A percentile compares a stretch with the other conserved stretches of the same genome.
phyloP scores from a whole-genome alignment of 2,888 invertebrate species.

The Ceraclea dissimilis region DNA sequence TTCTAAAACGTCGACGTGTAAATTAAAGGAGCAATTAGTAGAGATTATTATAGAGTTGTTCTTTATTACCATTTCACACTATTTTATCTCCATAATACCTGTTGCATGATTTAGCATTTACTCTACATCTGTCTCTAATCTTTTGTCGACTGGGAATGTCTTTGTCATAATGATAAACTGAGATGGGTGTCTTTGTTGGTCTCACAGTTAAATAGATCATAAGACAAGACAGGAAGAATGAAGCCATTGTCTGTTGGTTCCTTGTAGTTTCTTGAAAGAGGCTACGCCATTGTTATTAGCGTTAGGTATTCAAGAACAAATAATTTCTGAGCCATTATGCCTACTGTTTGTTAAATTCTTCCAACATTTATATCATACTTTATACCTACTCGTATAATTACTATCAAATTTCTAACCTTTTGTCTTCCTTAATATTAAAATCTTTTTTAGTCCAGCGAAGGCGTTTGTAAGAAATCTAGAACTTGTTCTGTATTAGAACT shows the following conservation, averaged over 20 bases:
- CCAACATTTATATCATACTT: background rate
- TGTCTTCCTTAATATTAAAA: too few relatives aligned
- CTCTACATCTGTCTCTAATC: background rate
- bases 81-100: too few relatives aligned
- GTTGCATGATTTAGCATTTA: too few relatives aligned
- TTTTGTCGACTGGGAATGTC: background rate
- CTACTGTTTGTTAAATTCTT: background rate
- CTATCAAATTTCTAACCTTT: too few relatives aligned
- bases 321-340: background rate
- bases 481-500: too few relatives aligned
- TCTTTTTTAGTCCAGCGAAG: too few relatives aligned
- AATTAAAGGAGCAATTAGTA: too few relatives aligned
- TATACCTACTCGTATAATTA: background rate
- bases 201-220: background rate
- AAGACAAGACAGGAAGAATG: background rate
- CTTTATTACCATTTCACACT: too few relatives aligned
- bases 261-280: background rate
- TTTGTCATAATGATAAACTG: constrained; percentile 1
- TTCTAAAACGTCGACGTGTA: too few relatives aligned
- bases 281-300: background rate
- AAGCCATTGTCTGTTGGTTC: background rate
- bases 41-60: too few relatives aligned
- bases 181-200: background rate
- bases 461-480: too few relatives aligned
- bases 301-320: background rate